Base-by-base conservation (phyloP, 2,113 vertebrate species). In the Noctilio leporinus region DNA sequence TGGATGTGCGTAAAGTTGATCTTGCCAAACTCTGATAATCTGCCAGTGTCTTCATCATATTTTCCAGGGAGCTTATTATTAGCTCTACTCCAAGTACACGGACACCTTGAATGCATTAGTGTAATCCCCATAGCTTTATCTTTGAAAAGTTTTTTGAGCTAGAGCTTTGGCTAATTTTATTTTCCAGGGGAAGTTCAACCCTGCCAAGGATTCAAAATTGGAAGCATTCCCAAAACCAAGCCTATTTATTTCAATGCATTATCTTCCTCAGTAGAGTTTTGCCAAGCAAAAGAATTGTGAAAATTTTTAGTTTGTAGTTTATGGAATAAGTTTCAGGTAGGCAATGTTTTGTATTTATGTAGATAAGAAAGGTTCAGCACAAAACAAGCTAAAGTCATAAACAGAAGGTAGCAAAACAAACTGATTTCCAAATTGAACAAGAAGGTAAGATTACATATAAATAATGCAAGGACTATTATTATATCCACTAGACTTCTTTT, bases 31-130 rank as follows among this genome's bases (percentile, higher is more conserved):
- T 96, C 85, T 92, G 93, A 94, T 96, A 81, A 95, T 89, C 62
- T 89, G 88, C 69, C 20, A 82, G 38, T 35, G 6, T 89, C 88
- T 93, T 82, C 62, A 69, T 83, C 84, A 89, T 62, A 4, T 80
- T 96, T 97, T 97, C 92, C 96, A 97, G 43, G 85, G 91, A 93
- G 65, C 83, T 91, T 94, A 92, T 97, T 95, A 95, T 96, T 96
- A 87, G 49, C 62, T 93, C 47, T 55, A 62, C 78, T 92, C 87
- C 96, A 88, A 96, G 95, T 95, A 53, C 76, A 85, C 0, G 2
- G 78, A 89, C 92, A 84, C 90, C 76, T 81, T 19, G 33, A 73
- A 64, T 62, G 53, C 81, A 96, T 97, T 96, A 94, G 45, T 70
- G 75, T 93, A 96, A 98, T 96, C 87, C 92, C 87, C 77, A 67